Evolutionary conservation across 2,113 vertebrate genomes (phyloP).

Genomic region (Lonchura striata): DNA sequence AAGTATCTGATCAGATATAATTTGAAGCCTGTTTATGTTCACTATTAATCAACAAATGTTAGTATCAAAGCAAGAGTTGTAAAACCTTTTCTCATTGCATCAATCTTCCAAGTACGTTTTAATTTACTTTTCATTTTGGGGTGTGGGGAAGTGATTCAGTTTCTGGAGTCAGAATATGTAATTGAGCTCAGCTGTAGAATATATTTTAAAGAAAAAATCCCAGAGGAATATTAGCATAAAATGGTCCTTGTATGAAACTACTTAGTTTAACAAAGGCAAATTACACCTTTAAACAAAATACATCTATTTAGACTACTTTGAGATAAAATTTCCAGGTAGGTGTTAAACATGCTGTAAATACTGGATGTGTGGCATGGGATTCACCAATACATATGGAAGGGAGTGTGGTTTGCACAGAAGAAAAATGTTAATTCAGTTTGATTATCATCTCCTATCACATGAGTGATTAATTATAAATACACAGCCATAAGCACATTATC

Average conservation of each 20-base stretch:
- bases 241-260: not conserved
- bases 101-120: not conserved
- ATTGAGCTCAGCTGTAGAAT: not conserved
- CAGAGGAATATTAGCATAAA: not conserved
- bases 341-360: not conserved
- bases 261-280: not conserved
- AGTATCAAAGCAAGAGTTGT: not conserved
- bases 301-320: not conserved
- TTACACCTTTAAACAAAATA: not conserved
- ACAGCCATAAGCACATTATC: rapidly evolving
- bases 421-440: not conserved
- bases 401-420: not conserved
- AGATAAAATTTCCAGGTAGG: not conserved
- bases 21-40: not conserved
- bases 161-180: not conserved
- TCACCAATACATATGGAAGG: not conserved
- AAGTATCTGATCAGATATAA: not conserved
- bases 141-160: not conserved
- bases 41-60: not conserved
- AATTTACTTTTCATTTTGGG: not conserved
- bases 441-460: not conserved
- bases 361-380: not conserved
- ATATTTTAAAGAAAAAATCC: not conserved
- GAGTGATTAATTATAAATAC: not conserved
- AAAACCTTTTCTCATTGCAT: not conserved